Percentiles rank a stretch among this genome's conserved stretches.
phyloP scores from a whole-genome alignment of 2,113 vertebrate species.

The Crotalus tigris region DNA sequence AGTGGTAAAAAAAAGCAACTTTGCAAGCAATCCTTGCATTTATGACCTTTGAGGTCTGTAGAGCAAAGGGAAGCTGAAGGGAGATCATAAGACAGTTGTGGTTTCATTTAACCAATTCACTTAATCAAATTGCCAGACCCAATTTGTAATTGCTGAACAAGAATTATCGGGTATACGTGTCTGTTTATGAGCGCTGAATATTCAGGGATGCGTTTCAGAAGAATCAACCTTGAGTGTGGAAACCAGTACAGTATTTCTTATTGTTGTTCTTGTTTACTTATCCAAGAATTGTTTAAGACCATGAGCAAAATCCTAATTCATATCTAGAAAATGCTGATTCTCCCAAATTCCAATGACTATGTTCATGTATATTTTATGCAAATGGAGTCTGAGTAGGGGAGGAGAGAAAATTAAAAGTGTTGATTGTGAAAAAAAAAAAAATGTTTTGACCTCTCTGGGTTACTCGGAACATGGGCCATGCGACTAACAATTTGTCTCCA shows the following conservation, averaged over 20 bases:
- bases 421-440: neutral
- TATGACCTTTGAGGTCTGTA: neutral
- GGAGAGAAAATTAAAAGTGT: neutral
- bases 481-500: neutral
- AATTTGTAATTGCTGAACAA: neutral
- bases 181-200: neutral
- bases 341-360: neutral
- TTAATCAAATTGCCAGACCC: neutral
- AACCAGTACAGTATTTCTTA: neutral
- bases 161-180: neutral
- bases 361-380: conserved; percentile 8
- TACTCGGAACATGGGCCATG: neutral
- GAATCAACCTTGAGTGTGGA: neutral
- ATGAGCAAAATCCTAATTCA: neutral
- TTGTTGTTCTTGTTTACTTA: neutral
- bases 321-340: neutral
- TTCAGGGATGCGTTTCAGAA: neutral
- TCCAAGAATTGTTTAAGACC: neutral
- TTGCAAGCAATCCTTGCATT: neutral
- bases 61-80: neutral
- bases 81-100: neutral
- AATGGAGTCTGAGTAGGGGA: neutral
- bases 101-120: neutral
- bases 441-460: neutral
- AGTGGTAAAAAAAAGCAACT: neutral